Percentiles rank a stretch among this genome's conserved stretches.
These are phyloP conservation scores for Polypterus bichir DNA, from an alignment of 2,113 vertebrate species.

Conservation along the genomic window DNA sequence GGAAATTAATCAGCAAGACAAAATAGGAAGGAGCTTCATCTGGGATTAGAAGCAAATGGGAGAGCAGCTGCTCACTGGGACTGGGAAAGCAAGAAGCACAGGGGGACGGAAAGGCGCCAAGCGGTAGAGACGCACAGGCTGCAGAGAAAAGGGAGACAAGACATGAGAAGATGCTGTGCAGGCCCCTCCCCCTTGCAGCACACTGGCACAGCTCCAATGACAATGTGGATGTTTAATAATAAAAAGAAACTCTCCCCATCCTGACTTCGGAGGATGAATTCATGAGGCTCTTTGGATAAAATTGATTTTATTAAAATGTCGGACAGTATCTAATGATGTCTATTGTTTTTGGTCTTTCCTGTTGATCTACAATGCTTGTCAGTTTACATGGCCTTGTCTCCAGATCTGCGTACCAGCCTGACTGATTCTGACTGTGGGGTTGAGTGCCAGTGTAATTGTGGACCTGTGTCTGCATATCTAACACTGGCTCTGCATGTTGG, in stretches of 20 bases:
- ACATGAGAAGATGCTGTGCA: background rate
- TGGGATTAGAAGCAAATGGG: slow-evolving; percentile 15
- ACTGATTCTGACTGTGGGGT: background rate
- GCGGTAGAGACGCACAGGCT: background rate
- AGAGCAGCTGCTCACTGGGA: slow-evolving; percentile 6
- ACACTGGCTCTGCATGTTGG: background rate
- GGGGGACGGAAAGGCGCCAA: background rate
- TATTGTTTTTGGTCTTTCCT: too few relatives aligned
- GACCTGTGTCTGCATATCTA: background rate
- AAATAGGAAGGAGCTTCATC: slow-evolving; percentile 14
- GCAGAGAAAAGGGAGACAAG: background rate
- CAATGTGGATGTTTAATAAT: too few relatives aligned
- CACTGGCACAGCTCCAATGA: too few relatives aligned
- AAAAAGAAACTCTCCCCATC: too few relatives aligned
- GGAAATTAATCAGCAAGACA: slow-evolving; percentile 27
- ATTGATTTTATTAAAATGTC: too few relatives aligned
- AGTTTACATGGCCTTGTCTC: background rate
- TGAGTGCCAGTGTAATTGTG: background rate
- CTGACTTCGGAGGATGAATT: too few relatives aligned
- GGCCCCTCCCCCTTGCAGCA: too few relatives aligned
- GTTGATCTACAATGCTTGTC: background rate
- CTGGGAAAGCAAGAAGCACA: background rate
- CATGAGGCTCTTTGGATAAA: too few relatives aligned
- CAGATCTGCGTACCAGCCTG: background rate
- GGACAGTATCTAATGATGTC: too few relatives aligned